Conservation (phyloP, 1,140 invertebrate genomes). For the Hylaeus volcanicus region DNA sequence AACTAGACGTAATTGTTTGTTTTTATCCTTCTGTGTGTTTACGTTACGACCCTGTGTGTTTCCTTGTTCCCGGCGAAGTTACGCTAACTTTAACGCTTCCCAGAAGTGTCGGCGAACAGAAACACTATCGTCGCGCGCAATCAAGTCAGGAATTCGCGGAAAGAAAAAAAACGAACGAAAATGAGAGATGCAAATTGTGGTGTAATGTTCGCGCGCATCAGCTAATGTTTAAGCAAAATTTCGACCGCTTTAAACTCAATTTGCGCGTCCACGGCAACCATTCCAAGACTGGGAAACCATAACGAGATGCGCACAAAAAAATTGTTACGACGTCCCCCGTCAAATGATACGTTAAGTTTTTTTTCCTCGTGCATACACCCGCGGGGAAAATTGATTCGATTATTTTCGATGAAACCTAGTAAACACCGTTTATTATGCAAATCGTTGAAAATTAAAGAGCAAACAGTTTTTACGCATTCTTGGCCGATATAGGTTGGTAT, state of each 20-base stretch:
- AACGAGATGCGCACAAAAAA: neutral
- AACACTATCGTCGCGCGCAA: conserved; percentile 15
- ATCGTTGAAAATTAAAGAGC: conserved; percentile 13
- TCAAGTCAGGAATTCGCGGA: conserved; percentile 12
- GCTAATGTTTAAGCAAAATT: conserved; percentile 8
- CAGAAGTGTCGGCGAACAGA: neutral
- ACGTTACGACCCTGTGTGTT: too few species aligned
- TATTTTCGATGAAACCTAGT: conserved; percentile 32
- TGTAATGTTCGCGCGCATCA: neutral
- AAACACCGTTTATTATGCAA: conserved; percentile 43
- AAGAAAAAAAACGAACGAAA: neutral
- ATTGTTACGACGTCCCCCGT: neutral
- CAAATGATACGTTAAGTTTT: conserved; percentile 17
- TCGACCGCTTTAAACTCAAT: conserved; percentile 28
- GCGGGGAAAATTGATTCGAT: conserved; percentile 29
- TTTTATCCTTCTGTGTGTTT: too few species aligned
- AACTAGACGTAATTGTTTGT: too few species aligned
- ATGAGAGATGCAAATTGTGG: conserved; percentile 26
- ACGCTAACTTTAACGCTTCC: conserved; percentile 34
- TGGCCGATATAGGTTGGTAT: too few species aligned
- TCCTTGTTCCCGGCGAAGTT: neutral
- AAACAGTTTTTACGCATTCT: too few species aligned
- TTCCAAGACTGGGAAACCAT: neutral
- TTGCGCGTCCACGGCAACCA: neutral
- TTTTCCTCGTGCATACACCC: neutral